Base-by-base conservation (phyloP, 1,140 invertebrate species). In the Lepidurus packardi region DNA sequence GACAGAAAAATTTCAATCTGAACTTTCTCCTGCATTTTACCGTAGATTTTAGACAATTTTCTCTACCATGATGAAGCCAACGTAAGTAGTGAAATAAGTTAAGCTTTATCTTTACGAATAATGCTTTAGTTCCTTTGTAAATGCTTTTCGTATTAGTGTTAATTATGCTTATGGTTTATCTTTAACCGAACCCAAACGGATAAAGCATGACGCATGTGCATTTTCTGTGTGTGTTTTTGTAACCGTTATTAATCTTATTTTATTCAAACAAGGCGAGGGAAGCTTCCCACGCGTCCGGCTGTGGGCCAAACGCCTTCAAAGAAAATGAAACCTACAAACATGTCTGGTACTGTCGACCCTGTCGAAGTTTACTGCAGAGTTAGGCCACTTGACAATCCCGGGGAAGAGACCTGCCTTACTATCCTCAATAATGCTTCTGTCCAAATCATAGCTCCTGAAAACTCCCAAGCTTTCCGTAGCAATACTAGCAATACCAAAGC, bases 331-430 rank as follows among this genome's bases (percentile, higher is more conserved):
- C 21, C 53, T 11, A 65, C 53, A 7, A 65, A 65, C 21, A n/a
- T 21, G 6, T 65, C 53, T 9, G 53, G 53, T 16, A 21, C 53
- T 11, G 78, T 75, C 34, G 78, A 93, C 83, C 91, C 93, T 0
- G 92, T 96, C 0, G 89, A 95, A 88, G 94, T 97, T 1, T 96
- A 90, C 83, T 96, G 94, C 83, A 87, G 95, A 65, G 84, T 96
- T 43, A 87, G 92, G 16, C 94, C 94, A 0, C 86, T 93, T 82
- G 90, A 91, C 80, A 88, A 89, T 80, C 85, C 88, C 13, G 87
- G 84, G 73, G 92, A 91, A 83, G 80, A 85, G 21, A 87, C 89
- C 0, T 95, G 93, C 84, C 88, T 97, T 79, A 90, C 89, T 83
- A 87, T 93, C 44, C 83, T 92, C 74, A 91, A 91, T 73, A 87